Evolutionary conservation across 2,797 vertebrate genomes (phyloP).

Genomic region (Parotocinclus haroldoi): DNA sequence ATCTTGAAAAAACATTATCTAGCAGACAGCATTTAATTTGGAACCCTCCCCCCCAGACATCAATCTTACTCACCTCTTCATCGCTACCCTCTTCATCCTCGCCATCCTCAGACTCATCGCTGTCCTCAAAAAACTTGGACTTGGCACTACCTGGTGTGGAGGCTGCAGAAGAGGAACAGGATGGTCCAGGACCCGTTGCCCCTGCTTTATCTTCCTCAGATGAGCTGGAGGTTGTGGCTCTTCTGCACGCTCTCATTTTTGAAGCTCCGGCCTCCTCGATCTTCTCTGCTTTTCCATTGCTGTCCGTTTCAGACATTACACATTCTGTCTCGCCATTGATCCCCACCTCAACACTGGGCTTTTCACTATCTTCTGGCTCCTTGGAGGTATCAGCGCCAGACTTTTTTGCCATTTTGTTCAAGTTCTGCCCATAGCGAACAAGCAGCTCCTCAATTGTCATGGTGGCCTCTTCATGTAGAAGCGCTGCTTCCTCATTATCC

Average conservation of each 20-base stretch:
- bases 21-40: too few species aligned
- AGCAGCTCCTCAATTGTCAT: slow-evolving; percentile 98
- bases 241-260: slow-evolving; percentile 69
- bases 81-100: slow-evolving; percentile 82
- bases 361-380: slow-evolving; percentile 64
- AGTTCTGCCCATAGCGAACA: slow-evolving; percentile 89
- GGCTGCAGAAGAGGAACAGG: slow-evolving; percentile 87
- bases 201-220: slow-evolving; percentile 71
- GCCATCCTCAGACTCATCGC: slow-evolving; percentile 91
- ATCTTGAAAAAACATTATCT: too few species aligned
- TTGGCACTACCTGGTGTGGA: slow-evolving; percentile 81
- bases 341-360: slow-evolving; percentile 60
- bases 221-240: slow-evolving; percentile 45
- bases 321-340: slow-evolving; percentile 80
- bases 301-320: slow-evolving; percentile 67
- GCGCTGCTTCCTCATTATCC: slow-evolving; percentile 93
- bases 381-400: slow-evolving; percentile 57
- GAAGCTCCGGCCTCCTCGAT: slow-evolving; percentile 50
- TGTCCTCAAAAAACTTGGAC: slow-evolving; percentile 98
- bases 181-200: slow-evolving; percentile 87
- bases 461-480: slow-evolving; percentile 95
- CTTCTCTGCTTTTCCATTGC: slow-evolving; percentile 70
- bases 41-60: too few species aligned
- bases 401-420: slow-evolving; percentile 82
- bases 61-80: slow-evolving; percentile 65